Base-by-base conservation (phyloP, 2,113 vertebrate species). In the Condylura cristata region DNA sequence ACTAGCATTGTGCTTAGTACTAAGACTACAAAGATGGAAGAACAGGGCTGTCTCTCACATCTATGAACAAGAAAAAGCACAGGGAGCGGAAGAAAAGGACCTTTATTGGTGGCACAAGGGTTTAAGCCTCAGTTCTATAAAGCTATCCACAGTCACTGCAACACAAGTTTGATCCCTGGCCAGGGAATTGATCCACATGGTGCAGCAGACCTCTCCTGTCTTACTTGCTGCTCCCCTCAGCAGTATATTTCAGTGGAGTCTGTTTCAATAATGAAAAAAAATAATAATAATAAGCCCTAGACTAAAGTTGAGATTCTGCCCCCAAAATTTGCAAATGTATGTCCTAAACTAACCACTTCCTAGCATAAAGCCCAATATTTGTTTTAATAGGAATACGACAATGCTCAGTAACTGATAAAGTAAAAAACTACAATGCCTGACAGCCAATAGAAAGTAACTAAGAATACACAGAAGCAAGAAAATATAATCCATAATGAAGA, bases 231-330 rank as follows among this genome's bases (percentile, higher is more conserved):
- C 44, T 46, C 44, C 44, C 44, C 44, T 46, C 44, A 46, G 44
- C 44, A 46, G 44, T 46, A 10, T 46, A 84, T 61, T 68, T 81
- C 61, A 82, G 61, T 76, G 76, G 28, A 83, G 16, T 71, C 37
- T 91, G 30, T 51, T 89, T 93, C 68, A 89, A 8, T 37, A 51
- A 28, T 53, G 28, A 30, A 84, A 32, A 85, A 93, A 95, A 96
- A 41, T 86, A 30, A 84, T 32, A 85, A 93, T 93, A 96, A 41
- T 86, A 78, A 89, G 20, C 18, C 24, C 46, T 37, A 71, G 13
- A 63, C 17, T 65, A 76, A 84, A 74, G 44, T 4, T 61, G 13
- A 8, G 46, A 41, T 39, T 32, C 37, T 24, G 8, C 14, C n/a
- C 60, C 83, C 37, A 3, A 75, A 76, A 26, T 28, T 80, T 75